A percentile compares a stretch with the other conserved stretches of the same genome.
Evolutionary conservation across 1,140 invertebrate species (phyloP).

Genomic region (Bombus vancouverensis): DNA sequence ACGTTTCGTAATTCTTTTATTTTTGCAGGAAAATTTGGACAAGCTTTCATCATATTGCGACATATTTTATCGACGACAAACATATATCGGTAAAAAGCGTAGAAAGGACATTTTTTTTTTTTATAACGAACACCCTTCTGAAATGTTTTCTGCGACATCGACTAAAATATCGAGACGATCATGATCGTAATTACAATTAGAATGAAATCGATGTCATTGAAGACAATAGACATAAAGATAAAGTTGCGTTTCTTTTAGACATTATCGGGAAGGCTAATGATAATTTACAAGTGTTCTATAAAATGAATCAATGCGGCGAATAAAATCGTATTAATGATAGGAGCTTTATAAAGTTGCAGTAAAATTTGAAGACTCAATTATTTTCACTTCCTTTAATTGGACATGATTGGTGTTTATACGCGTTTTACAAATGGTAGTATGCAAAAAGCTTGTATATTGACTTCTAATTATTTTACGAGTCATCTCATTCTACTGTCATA

Average conservation of each 20-base stretch:
- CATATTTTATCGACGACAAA: no score
- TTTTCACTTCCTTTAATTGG: neutral
- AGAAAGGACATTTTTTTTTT: no score
- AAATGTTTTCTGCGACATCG: neutral
- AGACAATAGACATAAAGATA: neutral
- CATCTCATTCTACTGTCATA: neutral
- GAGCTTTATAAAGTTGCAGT: neutral
- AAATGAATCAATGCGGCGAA: neutral
- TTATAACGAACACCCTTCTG: no score
- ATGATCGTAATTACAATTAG: neutral
- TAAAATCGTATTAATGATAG: no score
- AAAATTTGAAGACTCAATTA: neutral
- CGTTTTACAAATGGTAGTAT: neutral
- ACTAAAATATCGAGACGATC: neutral
- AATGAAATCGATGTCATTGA: neutral
- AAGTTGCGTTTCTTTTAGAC: neutral
- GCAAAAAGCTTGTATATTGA: neutral
- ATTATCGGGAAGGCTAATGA: neutral
- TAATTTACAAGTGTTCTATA: neutral
- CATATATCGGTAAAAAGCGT: no score
- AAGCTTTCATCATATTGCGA: no score
- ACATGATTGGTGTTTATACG: neutral
- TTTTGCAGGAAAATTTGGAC: neutral
- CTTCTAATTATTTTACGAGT: slow-evolving; percentile 38
- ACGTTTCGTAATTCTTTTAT: neutral